Base-by-base conservation (phyloP, 2,113 vertebrate species). In the Hyperopisus bebe region DNA sequence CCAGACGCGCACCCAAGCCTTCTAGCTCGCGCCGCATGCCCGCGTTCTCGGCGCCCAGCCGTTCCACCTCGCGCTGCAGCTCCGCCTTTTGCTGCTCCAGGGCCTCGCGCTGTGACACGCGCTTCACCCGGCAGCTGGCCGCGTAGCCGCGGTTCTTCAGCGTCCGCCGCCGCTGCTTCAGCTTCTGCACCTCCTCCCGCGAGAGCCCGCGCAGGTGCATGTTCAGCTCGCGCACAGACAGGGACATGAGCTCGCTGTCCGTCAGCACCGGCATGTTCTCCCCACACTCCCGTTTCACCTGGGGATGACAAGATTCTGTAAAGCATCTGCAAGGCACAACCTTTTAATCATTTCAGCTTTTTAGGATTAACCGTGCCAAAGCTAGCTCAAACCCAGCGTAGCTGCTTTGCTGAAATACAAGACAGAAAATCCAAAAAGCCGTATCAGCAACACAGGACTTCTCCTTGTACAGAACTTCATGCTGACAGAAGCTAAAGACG, bases 1-100 rank as follows among this genome's bases (percentile, higher is more conserved):
- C 98, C 0, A 99, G 96, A 89, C 99, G 98, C 24, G 98, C 97
- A 86, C 98, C 97, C 42, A 99, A 96, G 35, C 98, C 98, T 92
- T 99, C 98, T 0, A 99, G 96, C 97, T 99, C 98, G 89, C 98
- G 97, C 95, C 97, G 96, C 97, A 99, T 99, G 94, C 98, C 98
- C 91, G 98, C 98, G 1, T 99, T 99, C 95, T 99, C 98, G 0
- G 97, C 97, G 17, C 98, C 98, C 83, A 99, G 96, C 93, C 99
- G 95, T 93, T 99, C 98, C 93, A 99, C 98, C 93, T 99, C 98
- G 39, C 97, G 95, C 95, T 99, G 98, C 58, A 99, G 96, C 95
- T 99, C 98, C 86, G 95, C 97, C 90, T 99, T 99, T 95, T 99
- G 98, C 95, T 98, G 98, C 95, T 99, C 98, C 94, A 99, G 96